phyloP scores from a whole-genome alignment of 2,113 vertebrate species.

The Hemibagrus wyckioides region DNA sequence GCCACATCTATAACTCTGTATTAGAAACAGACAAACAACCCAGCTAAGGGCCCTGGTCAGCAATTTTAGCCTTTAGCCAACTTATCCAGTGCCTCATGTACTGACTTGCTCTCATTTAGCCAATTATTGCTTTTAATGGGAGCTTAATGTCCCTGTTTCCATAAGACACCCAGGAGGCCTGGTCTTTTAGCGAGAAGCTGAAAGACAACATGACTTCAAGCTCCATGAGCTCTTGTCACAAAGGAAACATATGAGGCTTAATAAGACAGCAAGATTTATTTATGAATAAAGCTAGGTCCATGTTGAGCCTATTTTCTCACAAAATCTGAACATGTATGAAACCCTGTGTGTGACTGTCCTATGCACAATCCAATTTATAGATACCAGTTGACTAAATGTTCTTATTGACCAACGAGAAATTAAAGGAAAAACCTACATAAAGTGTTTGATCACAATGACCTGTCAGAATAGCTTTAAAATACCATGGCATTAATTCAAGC shows the following conservation, averaged over 20 bases:
- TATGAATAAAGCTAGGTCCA: background rate
- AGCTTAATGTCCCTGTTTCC: slow-evolving; percentile 29
- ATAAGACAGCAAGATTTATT: background rate
- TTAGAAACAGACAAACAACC: slow-evolving; percentile 15
- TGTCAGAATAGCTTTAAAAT: background rate
- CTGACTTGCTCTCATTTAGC: slow-evolving; percentile 23
- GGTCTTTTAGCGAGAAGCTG: slow-evolving; percentile 27
- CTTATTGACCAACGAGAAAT: background rate
- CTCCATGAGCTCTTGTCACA: slow-evolving; percentile 3
- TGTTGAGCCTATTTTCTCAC: background rate
- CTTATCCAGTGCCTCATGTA: background rate
- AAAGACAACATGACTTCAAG: slow-evolving; percentile 20
- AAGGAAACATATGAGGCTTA: slow-evolving; percentile 7
- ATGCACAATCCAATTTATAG: background rate
- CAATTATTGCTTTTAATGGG: slow-evolving; percentile 39
- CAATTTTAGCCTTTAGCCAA: background rate
- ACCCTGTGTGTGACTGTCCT: background rate
- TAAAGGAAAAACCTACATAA: background rate
- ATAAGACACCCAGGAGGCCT: background rate
- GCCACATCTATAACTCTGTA: slow-evolving; percentile 38
- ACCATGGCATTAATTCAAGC: background rate
- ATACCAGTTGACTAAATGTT: background rate
- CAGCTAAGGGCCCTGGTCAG: background rate
- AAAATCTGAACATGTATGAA: background rate
- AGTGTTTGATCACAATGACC: background rate